Base-by-base conservation (phyloP, 2,888 invertebrate species). In the Cheilosia soror region DNA sequence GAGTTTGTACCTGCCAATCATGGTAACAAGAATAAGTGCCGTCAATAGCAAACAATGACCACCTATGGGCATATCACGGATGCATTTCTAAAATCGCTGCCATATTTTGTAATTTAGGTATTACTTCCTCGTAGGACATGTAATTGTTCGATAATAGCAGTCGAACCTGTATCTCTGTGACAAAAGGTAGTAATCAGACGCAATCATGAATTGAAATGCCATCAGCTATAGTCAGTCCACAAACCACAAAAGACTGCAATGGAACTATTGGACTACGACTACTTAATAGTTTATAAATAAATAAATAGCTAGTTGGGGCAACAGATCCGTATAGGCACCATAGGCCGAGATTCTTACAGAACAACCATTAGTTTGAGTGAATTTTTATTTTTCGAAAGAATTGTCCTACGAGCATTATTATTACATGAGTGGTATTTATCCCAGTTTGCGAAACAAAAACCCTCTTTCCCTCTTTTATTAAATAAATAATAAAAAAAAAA, bases 11-110 rank as follows among this genome's bases (percentile, higher is more conserved):
- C 75, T 71, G 49, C 75, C 75, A 75, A 84, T 84, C 84, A 84
- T 44, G 75, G n/a, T 84, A 84, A 84, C 84, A 51, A 84, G 75
- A 66, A 31, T 44, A 69, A 66, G 51, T 49, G 40, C 57, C 11
- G 37, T 11, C 37, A 37, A 15, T 47, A 15, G 15, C 58, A 33
- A 37, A 40, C 69, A 75, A 25, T 79, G 58, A 71, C 79, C 66
- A 79, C 79, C 79, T 69, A 66, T 47, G 53, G 75, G 60, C 75
- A 55, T 51, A 58, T 58, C 62, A 55, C 20, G 58, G 53, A 57
- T 65, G n/a, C 78, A 37, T 65, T 75, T 79, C 51, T 47, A 40
- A 42, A 31, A 65, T 69, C 49, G 63, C 37, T 4, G 5, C 66
- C 37, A 78, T 78, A 57, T 57, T 78, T 62, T 51, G 49, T 31